These are phyloP conservation scores for Gallirallus australis DNA, from an alignment of 2,797 vertebrate genomes.

Conservation along the genomic window DNA sequence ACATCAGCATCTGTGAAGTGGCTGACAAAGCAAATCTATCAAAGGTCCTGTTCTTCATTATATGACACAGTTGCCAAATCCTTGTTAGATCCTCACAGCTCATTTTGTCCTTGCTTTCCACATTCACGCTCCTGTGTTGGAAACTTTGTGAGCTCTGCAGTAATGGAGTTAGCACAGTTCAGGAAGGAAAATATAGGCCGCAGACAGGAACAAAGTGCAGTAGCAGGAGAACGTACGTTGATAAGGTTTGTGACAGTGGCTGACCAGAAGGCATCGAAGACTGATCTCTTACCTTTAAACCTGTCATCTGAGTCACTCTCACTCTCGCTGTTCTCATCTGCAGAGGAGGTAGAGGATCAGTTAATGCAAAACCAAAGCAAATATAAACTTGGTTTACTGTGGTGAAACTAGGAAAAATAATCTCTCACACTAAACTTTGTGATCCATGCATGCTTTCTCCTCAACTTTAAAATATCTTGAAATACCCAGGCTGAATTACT, in stretches of 20 bases:
- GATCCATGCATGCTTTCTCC: not conserved
- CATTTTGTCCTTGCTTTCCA: conserved; percentile 21
- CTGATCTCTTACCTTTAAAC: conserved; percentile 93
- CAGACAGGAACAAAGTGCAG: not conserved
- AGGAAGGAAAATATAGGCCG: not conserved
- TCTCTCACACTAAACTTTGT: not conserved
- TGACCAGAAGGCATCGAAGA: not conserved
- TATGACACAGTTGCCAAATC: conserved; percentile 11
- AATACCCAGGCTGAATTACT: not conserved
- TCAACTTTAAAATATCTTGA: conserved; percentile 4
- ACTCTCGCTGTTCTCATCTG: conserved; percentile 99
- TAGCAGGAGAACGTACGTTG: not conserved
- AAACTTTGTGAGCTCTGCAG: not conserved
- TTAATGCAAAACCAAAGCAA: conserved; percentile 55
- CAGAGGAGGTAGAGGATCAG: conserved; percentile 73
- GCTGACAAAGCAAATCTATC: conserved; percentile 40
- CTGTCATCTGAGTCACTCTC: conserved; percentile 99
- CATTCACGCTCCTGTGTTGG: not conserved
- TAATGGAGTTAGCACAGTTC: not conserved
- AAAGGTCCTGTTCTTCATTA: conserved; percentile 46
- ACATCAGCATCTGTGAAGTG: conserved; percentile 16
- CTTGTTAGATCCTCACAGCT: conserved; percentile 31
- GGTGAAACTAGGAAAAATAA: not conserved
- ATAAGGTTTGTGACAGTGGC: not conserved
- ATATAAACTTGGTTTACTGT: not conserved